These are phyloP conservation scores for Papilio helenus DNA, from an alignment of 1,140 invertebrate genomes.

Conservation along the genomic window DNA sequence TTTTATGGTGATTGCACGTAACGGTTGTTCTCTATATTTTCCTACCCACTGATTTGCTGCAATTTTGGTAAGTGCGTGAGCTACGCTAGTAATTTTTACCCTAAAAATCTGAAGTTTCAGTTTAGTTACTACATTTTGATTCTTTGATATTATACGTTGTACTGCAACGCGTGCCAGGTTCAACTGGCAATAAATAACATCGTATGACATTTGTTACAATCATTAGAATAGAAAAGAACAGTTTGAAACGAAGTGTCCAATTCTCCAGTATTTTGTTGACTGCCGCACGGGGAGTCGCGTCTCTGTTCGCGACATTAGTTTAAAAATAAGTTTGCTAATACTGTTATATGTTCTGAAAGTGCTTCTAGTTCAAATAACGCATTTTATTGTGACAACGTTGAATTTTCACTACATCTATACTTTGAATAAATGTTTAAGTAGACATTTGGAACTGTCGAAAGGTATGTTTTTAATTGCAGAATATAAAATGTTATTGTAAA, in stretches of 20 bases:
- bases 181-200: background rate
- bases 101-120: too few relatives aligned
- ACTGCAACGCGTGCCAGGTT: too few relatives aligned
- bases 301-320: background rate
- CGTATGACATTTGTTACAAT: background rate
- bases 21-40: too few relatives aligned
- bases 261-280: background rate
- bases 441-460: background rate
- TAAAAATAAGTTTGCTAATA: background rate
- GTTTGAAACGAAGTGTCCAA: background rate
- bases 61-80: too few relatives aligned
- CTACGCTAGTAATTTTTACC: too few relatives aligned
- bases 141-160: too few relatives aligned
- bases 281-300: background rate
- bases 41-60: too few relatives aligned
- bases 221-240: background rate
- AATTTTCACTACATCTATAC: background rate
- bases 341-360: background rate
- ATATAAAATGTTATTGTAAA: too few relatives aligned
- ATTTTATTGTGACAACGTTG: background rate
- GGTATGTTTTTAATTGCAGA: too few relatives aligned
- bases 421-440: background rate
- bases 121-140: too few relatives aligned
- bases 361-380: background rate
- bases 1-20: too few relatives aligned